Percentiles rank a stretch among this genome's conserved stretches.
These are phyloP conservation scores for Nemotelus nigrinus DNA, from an alignment of 2,888 invertebrate species.

Conservation along the genomic window DNA sequence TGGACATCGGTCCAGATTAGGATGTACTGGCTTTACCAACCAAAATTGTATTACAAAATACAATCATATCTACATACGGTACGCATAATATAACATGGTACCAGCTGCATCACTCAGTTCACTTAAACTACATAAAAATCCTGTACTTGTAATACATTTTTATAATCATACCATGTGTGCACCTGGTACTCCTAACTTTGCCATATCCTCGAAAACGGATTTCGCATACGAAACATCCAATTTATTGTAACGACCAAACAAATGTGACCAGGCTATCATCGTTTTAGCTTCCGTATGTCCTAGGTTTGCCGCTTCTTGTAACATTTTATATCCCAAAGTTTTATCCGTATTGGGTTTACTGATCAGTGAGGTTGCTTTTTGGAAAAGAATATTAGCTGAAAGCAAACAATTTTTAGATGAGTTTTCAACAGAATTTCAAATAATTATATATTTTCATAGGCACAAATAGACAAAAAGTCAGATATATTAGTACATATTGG, in stretches of 20 bases:
- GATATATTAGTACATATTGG: too few species aligned
- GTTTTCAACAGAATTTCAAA: too few species aligned
- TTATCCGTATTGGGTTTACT: constrained; percentile 79
- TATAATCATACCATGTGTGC: constrained; percentile 83
- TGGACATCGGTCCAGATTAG: background rate
- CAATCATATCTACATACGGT: too few species aligned
- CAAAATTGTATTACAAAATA: background rate
- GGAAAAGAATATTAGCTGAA: constrained; percentile 79
- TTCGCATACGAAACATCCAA: constrained; percentile 82
- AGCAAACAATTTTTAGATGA: constrained; percentile 16
- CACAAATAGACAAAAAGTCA: too few species aligned
- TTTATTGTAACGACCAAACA: constrained; percentile 83
- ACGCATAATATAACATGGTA: too few species aligned
- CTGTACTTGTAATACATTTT: background rate
- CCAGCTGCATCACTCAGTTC: too few species aligned
- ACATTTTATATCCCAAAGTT: constrained; percentile 76
- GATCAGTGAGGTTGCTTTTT: constrained; percentile 75
- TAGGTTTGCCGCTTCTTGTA: constrained; percentile 81
- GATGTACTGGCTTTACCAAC: background rate
- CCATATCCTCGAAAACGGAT: constrained; percentile 79
- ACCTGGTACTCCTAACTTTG: constrained; percentile 81
- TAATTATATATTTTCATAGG: too few species aligned
- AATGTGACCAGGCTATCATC: constrained; percentile 86
- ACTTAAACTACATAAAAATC: background rate
- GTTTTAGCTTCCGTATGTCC: constrained; percentile 86